Evolutionary conservation across 2,888 invertebrate species (phyloP).

Genomic region (Drosophila multiciliata): DNA sequence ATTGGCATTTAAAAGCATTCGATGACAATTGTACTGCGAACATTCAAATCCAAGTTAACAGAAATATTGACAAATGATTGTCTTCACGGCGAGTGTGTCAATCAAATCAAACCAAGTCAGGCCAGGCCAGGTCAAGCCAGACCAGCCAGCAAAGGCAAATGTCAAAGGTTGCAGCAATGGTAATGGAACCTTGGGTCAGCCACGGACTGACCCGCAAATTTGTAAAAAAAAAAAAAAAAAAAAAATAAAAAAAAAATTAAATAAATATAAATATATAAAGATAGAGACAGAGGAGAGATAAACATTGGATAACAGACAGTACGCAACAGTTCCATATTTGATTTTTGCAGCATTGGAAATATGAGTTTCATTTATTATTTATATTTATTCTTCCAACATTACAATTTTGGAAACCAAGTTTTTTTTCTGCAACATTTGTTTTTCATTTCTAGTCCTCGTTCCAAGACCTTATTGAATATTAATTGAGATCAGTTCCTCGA

Average conservation of each 20-base stretch:
- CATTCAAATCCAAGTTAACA: slow-evolving; percentile 26
- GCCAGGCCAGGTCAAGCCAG: slow-evolving; percentile 9
- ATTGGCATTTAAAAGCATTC: slow-evolving; percentile 54
- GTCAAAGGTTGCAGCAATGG: slow-evolving; percentile 57
- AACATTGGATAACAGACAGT: neutral
- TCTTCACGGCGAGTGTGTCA: slow-evolving; percentile 33
- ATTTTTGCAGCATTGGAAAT: neutral
- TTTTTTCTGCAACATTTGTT: neutral
- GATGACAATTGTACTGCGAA: slow-evolving; percentile 49
- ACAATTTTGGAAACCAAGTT: no score
- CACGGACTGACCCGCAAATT: slow-evolving; percentile 37
- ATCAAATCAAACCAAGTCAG: slow-evolving; percentile 40
- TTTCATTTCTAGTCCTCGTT: neutral
- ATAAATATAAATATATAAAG: neutral
- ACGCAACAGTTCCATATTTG: neutral
- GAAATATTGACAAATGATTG: slow-evolving; percentile 2
- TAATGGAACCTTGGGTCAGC: slow-evolving; percentile 48
- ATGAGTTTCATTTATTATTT: neutral
- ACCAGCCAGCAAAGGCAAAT: slow-evolving; percentile 26
- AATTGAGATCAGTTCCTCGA: neutral
- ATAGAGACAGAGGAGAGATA: neutral
- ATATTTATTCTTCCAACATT: neutral
- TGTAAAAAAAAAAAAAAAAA: neutral
- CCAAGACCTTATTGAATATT: neutral
- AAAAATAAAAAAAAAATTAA: neutral